Percentiles rank a stretch among this genome's conserved stretches.
These are phyloP conservation scores for Anoplius nigerrimus DNA, from an alignment of 2,888 invertebrate species.

Conservation along the genomic window DNA sequence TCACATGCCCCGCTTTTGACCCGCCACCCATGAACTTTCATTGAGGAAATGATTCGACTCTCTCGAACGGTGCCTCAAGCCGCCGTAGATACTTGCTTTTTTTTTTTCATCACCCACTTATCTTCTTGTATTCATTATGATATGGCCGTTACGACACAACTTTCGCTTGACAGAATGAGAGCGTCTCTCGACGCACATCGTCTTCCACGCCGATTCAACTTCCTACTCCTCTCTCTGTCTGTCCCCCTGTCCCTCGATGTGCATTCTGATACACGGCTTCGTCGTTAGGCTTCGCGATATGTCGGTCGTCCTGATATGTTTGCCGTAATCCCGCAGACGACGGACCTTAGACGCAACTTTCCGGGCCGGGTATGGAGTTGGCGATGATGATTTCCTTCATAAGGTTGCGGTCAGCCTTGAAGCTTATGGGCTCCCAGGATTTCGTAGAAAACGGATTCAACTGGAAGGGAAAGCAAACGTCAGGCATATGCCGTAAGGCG, in stretches of 20 bases:
- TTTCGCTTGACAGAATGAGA: not conserved
- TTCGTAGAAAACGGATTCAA: constrained; percentile 73
- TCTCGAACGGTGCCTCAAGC: not conserved
- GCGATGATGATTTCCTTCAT: constrained; percentile 81
- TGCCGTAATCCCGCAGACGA: constrained; percentile 22
- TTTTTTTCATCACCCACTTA: too few species aligned
- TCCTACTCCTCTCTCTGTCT: constrained; percentile 17
- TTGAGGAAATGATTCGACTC: not conserved
- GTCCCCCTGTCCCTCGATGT: constrained; percentile 21
- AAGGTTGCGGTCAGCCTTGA: constrained; percentile 72
- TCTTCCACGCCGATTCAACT: constrained; percentile 26
- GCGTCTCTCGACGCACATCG: constrained; percentile 15
- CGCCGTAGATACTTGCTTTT: not conserved
- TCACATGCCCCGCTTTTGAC: constrained; percentile 9
- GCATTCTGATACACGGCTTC: too few species aligned
- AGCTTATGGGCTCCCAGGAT: constrained; percentile 74
- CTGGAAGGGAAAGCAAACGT: constrained; percentile 46
- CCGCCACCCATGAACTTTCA: too few species aligned
- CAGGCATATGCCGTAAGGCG: too few species aligned
- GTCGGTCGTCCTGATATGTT: constrained; percentile 64
- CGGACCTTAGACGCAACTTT: constrained; percentile 88
- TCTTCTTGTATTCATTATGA: not conserved
- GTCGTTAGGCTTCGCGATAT: constrained; percentile 26
- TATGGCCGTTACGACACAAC: not conserved
- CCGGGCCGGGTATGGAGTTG: constrained; percentile 90